phyloP scores from a whole-genome alignment of 2,113 vertebrate genomes.

The Anseranas semipalmata region DNA sequence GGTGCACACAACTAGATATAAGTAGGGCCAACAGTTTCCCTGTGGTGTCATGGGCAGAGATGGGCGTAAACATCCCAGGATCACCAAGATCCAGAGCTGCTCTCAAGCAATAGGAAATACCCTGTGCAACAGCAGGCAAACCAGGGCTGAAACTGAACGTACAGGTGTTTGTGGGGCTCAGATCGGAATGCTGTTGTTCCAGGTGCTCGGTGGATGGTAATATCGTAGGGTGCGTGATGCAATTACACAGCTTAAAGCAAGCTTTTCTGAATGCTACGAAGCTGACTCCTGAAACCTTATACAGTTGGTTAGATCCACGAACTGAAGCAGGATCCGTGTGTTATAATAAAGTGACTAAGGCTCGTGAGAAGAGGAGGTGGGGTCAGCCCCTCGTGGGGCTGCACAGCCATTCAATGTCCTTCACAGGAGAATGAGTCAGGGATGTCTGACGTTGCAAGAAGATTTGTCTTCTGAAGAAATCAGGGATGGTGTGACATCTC shows the following conservation, averaged over 20 bases:
- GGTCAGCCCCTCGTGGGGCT: neutral
- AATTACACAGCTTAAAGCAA: neutral
- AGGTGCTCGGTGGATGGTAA: neutral
- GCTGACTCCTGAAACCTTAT: neutral
- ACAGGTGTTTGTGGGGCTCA: neutral
- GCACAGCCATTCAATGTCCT: neutral
- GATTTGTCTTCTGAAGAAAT: neutral
- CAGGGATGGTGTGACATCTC: neutral
- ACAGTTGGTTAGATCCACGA: neutral
- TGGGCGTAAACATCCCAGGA: neutral
- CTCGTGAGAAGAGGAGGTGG: neutral
- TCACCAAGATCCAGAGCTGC: neutral
- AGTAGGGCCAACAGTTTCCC: neutral
- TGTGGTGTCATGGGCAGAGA: neutral
- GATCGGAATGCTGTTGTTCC: neutral
- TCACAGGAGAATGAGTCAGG: neutral
- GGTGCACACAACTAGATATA: neutral
- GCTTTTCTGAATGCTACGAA: neutral
- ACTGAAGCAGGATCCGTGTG: neutral
- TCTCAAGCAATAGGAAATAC: neutral
- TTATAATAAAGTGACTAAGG: neutral
- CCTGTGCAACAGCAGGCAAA: neutral
- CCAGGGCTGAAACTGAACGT: neutral
- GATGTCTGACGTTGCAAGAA: neutral
- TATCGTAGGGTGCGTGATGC: neutral